A percentile compares a stretch with the other conserved stretches of the same genome.
These are phyloP conservation scores for Phrixothrix hirtus DNA, from an alignment of 2,888 invertebrate genomes.

Conservation along the genomic window DNA sequence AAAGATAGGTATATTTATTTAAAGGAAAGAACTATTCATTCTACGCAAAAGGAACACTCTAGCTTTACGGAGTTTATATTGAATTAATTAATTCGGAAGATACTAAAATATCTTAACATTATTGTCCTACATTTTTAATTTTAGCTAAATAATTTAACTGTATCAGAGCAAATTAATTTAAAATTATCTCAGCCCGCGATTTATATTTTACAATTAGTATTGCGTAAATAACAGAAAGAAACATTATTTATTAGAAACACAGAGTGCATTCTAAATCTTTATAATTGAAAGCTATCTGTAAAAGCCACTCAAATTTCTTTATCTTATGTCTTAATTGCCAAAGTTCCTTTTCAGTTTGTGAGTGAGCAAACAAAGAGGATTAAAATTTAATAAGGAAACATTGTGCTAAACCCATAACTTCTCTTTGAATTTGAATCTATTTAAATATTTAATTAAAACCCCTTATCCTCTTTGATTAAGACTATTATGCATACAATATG, in stretches of 20 bases:
- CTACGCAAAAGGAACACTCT: too few relatives aligned
- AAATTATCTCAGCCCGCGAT: too few relatives aligned
- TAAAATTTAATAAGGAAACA: slow-evolving; percentile 32
- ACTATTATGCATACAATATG: slow-evolving; percentile 29
- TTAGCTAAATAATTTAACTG: too few relatives aligned
- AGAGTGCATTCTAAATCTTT: slow-evolving; percentile 3
- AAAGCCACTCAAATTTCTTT: slow-evolving; percentile 15
- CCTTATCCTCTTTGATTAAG: slow-evolving; percentile 31
- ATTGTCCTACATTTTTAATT: too few relatives aligned
- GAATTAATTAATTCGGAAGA: too few relatives aligned
- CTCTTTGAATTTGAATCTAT: slow-evolving; percentile 32
- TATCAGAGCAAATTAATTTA: too few relatives aligned
- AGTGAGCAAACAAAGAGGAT: slow-evolving; percentile 29
- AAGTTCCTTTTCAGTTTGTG: slow-evolving; percentile 28
- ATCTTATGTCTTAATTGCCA: slow-evolving; percentile 22
- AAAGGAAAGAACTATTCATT: too few relatives aligned
- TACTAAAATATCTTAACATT: too few relatives aligned
- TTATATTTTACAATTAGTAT: background rate
- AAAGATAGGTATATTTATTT: too few relatives aligned
- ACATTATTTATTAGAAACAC: background rate
- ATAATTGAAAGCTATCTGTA: slow-evolving; percentile 12
- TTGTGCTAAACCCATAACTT: slow-evolving; percentile 29
- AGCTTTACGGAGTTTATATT: too few relatives aligned
- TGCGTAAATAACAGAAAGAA: background rate
- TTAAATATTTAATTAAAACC: slow-evolving; percentile 32